Conservation (phyloP, 2,113 vertebrate species). For the Canis aureus region DNA sequence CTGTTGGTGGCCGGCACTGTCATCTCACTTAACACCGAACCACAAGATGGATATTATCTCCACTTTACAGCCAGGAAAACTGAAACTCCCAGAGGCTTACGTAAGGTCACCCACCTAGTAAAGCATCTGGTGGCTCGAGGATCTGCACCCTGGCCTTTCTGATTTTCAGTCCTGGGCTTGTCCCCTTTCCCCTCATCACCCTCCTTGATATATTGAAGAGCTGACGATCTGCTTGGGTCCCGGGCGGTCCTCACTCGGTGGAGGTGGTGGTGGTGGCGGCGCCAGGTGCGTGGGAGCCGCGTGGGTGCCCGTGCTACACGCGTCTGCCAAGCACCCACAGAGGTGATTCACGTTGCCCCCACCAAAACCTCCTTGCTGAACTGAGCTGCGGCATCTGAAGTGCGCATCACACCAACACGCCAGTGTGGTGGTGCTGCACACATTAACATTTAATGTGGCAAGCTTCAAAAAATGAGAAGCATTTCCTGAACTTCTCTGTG, state of each 20-base stretch:
- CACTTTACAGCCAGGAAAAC: neutral
- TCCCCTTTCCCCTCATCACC: neutral
- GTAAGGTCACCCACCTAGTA: neutral
- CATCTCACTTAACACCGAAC: accelerated
- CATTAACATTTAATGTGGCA: neutral
- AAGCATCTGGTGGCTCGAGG: neutral
- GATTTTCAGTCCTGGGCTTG: neutral
- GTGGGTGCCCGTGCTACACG: accelerated
- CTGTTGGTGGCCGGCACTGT: neutral
- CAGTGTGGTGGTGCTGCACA: neutral
- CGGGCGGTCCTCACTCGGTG: accelerated
- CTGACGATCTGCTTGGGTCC: accelerated
- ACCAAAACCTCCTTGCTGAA: neutral
- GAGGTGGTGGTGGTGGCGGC: accelerated
- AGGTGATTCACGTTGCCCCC: neutral
- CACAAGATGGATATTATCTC: neutral
- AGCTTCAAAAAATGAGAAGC: neutral
- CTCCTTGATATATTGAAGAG: neutral
- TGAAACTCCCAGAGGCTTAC: neutral
- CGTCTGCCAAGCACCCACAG: accelerated
- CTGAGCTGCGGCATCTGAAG: neutral
- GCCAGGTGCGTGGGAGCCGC: too few relatives aligned
- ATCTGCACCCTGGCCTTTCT: neutral
- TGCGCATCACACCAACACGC: accelerated
- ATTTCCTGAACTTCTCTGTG: neutral